Conservation (phyloP, 2,888 invertebrate genomes). For the Agonopterix alstromeriana region DNA sequence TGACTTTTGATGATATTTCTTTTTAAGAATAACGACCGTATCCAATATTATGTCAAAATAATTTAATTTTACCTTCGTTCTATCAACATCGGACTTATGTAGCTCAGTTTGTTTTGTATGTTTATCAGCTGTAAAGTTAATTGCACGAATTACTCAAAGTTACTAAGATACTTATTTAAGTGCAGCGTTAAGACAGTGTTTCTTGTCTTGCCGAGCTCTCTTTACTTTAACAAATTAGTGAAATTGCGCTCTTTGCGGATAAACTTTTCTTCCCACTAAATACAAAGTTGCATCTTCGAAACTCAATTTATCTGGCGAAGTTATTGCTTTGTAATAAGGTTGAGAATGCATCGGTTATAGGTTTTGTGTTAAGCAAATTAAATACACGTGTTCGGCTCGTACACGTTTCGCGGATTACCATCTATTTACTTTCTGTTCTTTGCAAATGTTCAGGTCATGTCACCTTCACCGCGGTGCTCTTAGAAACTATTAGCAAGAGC, state of each 20-base stretch:
- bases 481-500: not conserved
- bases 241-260: constrained; percentile 24
- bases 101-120: too few relatives aligned
- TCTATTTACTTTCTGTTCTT: constrained; percentile 24
- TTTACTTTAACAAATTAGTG: constrained; percentile 29
- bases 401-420: constrained; percentile 31
- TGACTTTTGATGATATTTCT: too few relatives aligned
- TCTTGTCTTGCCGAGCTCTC: constrained; percentile 3
- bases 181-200: not conserved
- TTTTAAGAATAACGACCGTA: too few relatives aligned
- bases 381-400: constrained; percentile 8
- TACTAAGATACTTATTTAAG: not conserved
- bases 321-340: not conserved
- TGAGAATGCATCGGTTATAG: not conserved
- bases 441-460: constrained; percentile 26
- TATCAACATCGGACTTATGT: too few relatives aligned
- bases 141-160: too few relatives aligned
- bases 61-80: too few relatives aligned
- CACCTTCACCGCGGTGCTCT: not conserved
- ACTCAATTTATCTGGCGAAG: not conserved
- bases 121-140: too few relatives aligned
- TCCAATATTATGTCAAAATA: too few relatives aligned
- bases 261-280: constrained; percentile 19
- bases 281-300: constrained; percentile 6
- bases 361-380: not conserved